These are phyloP conservation scores for Pagrus major DNA, from an alignment of 2,113 vertebrate genomes.

Conservation along the genomic window DNA sequence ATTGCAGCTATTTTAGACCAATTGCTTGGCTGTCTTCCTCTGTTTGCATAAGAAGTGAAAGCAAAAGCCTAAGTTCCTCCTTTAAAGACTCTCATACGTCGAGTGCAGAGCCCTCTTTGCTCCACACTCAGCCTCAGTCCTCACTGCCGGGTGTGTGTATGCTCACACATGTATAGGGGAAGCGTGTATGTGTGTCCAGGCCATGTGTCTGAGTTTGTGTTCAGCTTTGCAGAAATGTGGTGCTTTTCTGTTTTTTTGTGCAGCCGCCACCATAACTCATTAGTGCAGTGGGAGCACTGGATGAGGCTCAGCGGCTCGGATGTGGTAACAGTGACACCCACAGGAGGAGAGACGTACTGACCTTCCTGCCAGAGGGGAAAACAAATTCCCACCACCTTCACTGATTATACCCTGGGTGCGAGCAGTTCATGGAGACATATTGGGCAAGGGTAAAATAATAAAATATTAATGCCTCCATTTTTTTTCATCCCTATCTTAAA, in stretches of 20 bases:
- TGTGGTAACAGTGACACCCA: conserved; percentile 85
- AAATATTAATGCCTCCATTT: conserved; percentile 63
- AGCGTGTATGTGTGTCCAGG: conserved; percentile 24
- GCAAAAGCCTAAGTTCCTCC: conserved; percentile 38
- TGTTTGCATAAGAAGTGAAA: conserved; percentile 48
- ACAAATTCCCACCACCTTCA: conserved; percentile 44
- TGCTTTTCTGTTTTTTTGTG: too few relatives aligned
- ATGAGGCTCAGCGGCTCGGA: conserved; percentile 60
- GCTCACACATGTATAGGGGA: conserved; percentile 23
- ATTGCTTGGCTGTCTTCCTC: conserved; percentile 51
- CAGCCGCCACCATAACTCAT: conserved; percentile 68
- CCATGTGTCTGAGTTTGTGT: conserved; percentile 39
- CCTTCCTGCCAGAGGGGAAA: conserved; percentile 47
- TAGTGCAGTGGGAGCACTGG: conserved; percentile 56
- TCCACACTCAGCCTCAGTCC: conserved; percentile 38
- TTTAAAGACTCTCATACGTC: conserved; percentile 7
- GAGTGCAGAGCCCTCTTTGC: conserved; percentile 14
- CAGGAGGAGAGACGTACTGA: conserved; percentile 71
- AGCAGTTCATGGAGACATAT: conserved; percentile 59
- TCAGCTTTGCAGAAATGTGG: conserved; percentile 69
- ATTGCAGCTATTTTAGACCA: conserved; percentile 58
- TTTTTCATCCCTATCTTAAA: conserved; percentile 65
- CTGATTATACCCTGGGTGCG: conserved; percentile 70
- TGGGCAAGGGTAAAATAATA: conserved; percentile 70
- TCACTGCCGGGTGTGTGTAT: conserved; percentile 17